Evolutionary conservation across 1,140 invertebrate genomes (phyloP).

Genomic region (Macrostomum lignano): DNA sequence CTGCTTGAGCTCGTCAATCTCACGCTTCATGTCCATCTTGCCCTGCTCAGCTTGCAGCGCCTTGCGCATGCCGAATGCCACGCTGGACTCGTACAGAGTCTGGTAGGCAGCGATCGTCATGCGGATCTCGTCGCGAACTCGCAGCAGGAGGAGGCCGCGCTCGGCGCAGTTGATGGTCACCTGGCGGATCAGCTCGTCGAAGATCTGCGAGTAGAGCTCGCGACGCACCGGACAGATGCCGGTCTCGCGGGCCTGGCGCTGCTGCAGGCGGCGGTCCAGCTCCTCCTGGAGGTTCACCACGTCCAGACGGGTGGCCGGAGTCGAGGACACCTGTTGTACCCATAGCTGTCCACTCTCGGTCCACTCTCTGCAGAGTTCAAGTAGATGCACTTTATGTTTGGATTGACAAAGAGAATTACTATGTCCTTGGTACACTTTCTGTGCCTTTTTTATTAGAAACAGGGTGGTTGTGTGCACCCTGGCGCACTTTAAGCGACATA

Average conservation of each 20-base stretch:
- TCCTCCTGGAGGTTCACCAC: constrained; percentile 68
- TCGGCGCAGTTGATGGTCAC: constrained; percentile 89
- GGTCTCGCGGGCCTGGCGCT: constrained; percentile 56
- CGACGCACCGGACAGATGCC: constrained; percentile 65
- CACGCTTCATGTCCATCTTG: constrained; percentile 38
- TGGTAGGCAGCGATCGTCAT: constrained; percentile 81
- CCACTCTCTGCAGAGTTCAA: constrained; percentile 44
- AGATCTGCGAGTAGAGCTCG: constrained; percentile 61
- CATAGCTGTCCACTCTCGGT: constrained; percentile 38
- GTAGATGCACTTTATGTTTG: too few species aligned
- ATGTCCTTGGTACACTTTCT: too few species aligned
- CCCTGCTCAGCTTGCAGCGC: constrained; percentile 49
- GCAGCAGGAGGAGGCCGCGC: constrained; percentile 58
- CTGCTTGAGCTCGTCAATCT: constrained; percentile 34
- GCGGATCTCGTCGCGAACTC: constrained; percentile 68
- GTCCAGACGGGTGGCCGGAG: constrained; percentile 58
- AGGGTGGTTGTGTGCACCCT: too few species aligned
- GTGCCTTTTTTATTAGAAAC: too few species aligned
- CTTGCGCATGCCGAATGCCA: constrained; percentile 87
- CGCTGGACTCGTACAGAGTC: constrained; percentile 77
- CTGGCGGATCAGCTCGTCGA: constrained; percentile 68
- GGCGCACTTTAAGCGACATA: too few species aligned
- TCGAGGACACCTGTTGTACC: constrained; percentile 41
- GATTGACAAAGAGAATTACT: too few species aligned
- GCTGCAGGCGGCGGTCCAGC: constrained; percentile 52